Conservation (phyloP, 2,797 vertebrate genomes). For the Ficedula albicollis region DNA sequence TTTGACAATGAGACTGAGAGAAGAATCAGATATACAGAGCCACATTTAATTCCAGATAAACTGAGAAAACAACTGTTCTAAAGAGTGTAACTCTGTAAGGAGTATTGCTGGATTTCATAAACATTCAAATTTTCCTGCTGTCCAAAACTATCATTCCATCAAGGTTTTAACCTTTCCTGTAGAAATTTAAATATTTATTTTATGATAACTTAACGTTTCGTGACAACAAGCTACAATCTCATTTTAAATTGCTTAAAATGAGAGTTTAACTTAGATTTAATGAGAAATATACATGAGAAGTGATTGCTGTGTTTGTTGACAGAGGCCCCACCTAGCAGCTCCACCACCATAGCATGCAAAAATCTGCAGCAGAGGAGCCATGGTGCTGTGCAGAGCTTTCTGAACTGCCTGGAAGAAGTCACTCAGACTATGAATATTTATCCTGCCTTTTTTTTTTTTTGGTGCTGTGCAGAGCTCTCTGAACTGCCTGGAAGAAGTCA, state of each 20-base stretch:
- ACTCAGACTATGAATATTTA: not conserved
- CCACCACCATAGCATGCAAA: not conserved
- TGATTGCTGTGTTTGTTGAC: not conserved
- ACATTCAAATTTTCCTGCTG: not conserved
- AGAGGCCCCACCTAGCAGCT: not conserved
- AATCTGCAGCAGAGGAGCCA: not conserved
- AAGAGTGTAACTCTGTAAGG: not conserved
- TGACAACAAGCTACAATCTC: not conserved
- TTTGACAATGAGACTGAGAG: not conserved
- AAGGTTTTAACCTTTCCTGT: not conserved
- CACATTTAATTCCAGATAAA: not conserved
- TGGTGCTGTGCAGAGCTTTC: not conserved
- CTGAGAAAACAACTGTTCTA: not conserved
- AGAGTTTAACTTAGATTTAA: conserved; percentile 24
- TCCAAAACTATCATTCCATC: not conserved
- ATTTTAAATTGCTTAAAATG: not conserved
- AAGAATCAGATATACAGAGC: not conserved
- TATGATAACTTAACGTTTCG: not conserved
- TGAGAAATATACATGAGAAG: not conserved
- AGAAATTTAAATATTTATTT: conserved; percentile 10
- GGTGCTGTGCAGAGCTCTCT: not conserved
- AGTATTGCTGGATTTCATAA: not conserved
- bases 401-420: not conserved
- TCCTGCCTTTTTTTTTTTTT: not conserved
- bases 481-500: not conserved